Percentiles rank a stretch among this genome's conserved stretches.
Evolutionary conservation across 2,113 vertebrate genomes (phyloP).

Genomic region (Hiodon tergisus): DNA sequence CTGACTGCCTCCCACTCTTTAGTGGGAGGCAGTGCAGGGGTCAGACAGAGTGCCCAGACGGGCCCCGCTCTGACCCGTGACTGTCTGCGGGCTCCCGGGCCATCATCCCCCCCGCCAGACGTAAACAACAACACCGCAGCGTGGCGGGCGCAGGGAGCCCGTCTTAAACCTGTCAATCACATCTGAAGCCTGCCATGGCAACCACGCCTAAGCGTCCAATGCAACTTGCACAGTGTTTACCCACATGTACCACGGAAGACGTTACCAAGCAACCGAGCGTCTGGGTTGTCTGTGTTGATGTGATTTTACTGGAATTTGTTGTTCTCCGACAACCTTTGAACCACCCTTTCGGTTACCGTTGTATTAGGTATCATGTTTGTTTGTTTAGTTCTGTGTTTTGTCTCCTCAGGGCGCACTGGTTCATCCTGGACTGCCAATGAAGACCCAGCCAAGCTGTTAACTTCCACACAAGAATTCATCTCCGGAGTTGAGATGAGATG

Average conservation of each 20-base stretch:
- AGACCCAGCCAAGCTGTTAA: no score
- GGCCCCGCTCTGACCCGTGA: slow-evolving; percentile 60
- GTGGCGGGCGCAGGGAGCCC: slow-evolving; percentile 22
- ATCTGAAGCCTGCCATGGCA: no score
- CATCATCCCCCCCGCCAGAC: slow-evolving; percentile 26
- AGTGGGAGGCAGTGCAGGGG: slow-evolving; percentile 46
- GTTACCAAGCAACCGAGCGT: no score
- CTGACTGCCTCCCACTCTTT: slow-evolving; percentile 37
- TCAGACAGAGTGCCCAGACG: slow-evolving; percentile 65
- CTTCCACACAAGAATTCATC: no score
- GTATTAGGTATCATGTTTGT: background rate
- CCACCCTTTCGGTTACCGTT: background rate
- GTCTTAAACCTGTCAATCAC: background rate
- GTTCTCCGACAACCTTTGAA: background rate
- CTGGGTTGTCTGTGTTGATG: no score
- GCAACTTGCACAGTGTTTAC: no score
- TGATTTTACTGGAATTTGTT: no score
- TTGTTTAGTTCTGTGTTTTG: background rate
- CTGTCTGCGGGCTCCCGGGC: slow-evolving; percentile 64
- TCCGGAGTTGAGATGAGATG: no score
- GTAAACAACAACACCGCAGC: slow-evolving; percentile 32
- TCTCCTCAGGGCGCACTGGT: background rate
- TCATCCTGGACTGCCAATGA: background rate
- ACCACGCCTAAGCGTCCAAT: no score
- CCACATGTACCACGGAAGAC: no score